Base-by-base conservation (phyloP, 2,797 vertebrate species). In the Hapalemur alaotrensis region DNA sequence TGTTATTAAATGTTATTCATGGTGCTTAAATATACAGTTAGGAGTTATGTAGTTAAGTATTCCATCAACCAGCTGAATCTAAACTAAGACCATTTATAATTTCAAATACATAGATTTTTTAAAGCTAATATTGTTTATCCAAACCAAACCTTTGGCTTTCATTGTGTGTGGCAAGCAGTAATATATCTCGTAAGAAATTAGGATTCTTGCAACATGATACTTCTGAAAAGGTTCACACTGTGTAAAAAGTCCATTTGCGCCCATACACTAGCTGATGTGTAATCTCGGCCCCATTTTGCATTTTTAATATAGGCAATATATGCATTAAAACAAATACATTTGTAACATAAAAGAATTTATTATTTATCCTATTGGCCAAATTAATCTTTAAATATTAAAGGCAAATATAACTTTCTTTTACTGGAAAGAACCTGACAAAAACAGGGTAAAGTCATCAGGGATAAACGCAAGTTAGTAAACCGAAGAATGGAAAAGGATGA, bases 181-280 rank as follows among this genome's bases (percentile, higher is more conserved):
- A 96, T 67, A 54, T 72, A 82, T 69, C 46, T 96, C 80, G 35
- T 52, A 70, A 95, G 46, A 96, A 96, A 97, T 92, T 70, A 80
- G 70, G 57, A 88, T 72, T 69, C 80, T 30, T 90, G 96, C 30
- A 97, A 98, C 41, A 75, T 35, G 93, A 98, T 97, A 95, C 73
- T 85, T 95, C 80, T 95, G 75, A 90, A 95, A 95, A 91, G 63
- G 50, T 91, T 97, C 80, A 57, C 97, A 97, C 97, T 96, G 83
- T 96, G 95, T 97, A 98, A 97, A 98, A 98, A 95, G 85, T 98
- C 96, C 97, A 97, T 97, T 98, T 98, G 89, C 95, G 83, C 48
- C 57, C 72, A 75, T 70, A 38, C 10, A 46, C 78, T 65, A 89
- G 57, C 46, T 90, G 73, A 82, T 65, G 85, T 57, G 59, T 95